Conservation (phyloP, 92 coral and sea anemone genomes). For the Zoanthus solanderi region DNA sequence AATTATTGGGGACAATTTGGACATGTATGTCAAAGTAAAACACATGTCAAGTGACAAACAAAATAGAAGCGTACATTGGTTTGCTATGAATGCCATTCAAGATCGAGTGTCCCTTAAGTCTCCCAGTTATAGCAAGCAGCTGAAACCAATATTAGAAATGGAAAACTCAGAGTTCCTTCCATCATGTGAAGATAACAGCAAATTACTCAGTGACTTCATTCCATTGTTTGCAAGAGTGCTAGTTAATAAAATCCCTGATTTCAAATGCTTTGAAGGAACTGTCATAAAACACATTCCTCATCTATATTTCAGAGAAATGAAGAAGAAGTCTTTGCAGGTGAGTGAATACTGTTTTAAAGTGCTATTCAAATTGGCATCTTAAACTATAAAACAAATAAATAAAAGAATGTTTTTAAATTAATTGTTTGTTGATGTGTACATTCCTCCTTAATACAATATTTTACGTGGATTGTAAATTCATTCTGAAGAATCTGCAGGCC, state of each 20-base stretch:
- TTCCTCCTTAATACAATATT: neutral
- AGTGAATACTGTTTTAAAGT: neutral
- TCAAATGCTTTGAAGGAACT: constrained; percentile 57
- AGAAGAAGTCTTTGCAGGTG: constrained; percentile 65
- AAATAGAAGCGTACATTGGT: constrained; percentile 82
- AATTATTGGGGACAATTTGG: constrained; percentile 73
- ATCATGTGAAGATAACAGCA: constrained; percentile 62
- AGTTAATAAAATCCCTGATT: constrained; percentile 62
- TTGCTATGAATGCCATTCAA: constrained; percentile 70
- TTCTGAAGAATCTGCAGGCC: neutral
- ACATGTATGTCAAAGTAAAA: constrained; percentile 63
- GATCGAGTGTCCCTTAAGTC: constrained; percentile 49
- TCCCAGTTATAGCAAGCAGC: constrained; percentile 51
- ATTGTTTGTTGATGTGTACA: neutral
- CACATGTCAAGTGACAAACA: constrained; percentile 67
- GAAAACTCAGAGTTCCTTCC: constrained; percentile 70
- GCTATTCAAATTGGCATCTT: neutral
- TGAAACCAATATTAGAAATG: constrained; percentile 47
- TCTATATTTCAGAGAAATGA: constrained; percentile 60
- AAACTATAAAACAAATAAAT: neutral
- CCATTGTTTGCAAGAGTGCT: constrained; percentile 66
- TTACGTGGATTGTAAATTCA: neutral
- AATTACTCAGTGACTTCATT: constrained; percentile 70
- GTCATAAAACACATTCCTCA: constrained; percentile 74
- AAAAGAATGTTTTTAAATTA: neutral